These are phyloP conservation scores for Ursus arctos DNA, from an alignment of 2,113 vertebrate genomes.

Conservation along the genomic window DNA sequence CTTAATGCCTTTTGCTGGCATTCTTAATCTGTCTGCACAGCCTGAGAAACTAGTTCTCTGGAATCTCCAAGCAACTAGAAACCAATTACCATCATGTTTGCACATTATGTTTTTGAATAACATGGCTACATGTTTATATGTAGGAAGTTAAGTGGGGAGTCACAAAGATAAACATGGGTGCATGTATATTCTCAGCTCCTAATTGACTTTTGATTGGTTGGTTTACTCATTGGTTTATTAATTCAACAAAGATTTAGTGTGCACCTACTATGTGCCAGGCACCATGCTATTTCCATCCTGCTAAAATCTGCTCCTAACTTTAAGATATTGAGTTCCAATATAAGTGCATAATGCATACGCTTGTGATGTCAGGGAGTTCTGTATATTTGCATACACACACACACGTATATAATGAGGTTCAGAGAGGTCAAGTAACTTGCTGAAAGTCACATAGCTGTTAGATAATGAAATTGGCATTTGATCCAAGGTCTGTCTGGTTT, in stretches of 20 bases:
- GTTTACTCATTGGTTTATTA: not conserved
- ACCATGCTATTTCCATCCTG: not conserved
- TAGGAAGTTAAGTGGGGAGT: not conserved
- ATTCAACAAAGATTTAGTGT: not conserved
- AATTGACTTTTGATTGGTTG: not conserved
- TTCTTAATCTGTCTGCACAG: conserved; percentile 47
- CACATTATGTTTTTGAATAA: conserved; percentile 37
- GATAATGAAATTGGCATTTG: not conserved
- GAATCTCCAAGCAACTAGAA: conserved; percentile 68
- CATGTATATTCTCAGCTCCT: not conserved
- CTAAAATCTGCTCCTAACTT: not conserved
- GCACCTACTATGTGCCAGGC: not conserved
- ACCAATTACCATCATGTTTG: conserved; percentile 62
- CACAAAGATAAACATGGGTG: not conserved
- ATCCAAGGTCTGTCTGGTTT: not conserved
- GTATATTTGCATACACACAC: not conserved
- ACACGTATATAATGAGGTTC: not conserved
- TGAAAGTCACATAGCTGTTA: not conserved
- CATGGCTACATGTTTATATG: conserved; percentile 34
- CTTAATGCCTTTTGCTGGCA: conserved; percentile 74
- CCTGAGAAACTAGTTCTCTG: conserved; percentile 62
- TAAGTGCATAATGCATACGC: too few species aligned
- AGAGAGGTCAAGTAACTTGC: conserved; percentile 7
- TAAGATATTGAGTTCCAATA: not conserved
- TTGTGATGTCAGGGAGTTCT: not conserved